Evolutionary conservation across 2,113 vertebrate genomes (phyloP), one percentile per base, ranked within the genome.

Genomic region (Scopus umbretta): DNA sequence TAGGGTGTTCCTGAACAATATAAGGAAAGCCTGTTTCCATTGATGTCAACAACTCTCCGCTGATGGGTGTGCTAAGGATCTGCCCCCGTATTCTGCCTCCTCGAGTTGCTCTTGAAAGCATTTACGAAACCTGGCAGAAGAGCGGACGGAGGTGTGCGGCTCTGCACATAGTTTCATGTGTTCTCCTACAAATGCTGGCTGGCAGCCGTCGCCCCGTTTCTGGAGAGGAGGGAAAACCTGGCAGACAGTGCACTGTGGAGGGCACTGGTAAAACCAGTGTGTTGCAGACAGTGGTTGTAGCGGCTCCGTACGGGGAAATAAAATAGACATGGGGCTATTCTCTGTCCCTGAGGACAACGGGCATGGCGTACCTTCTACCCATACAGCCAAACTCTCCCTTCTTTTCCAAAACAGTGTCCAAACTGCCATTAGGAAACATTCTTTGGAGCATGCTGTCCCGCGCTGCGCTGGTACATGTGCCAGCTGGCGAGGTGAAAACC

Each of bases 271-370:
- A 87, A 72, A 20, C 8, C 30, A 12, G 4, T 5, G 55, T 29
- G 72, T 12, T 50, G 52, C 74, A 62, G 70, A 40, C 20, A 21
- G 70, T 4, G 40, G 17, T 52, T 79, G 56, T 5, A 6, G 30
- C 23, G 49, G 26, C 34, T 80, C 53, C 12, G 3, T 5, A 4
- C 0, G 0, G 47, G 32, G 53, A 30, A 32, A 61, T 36, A 42
- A 68, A 79, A 75, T 9, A 53, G 66, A 32, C 0, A 0, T 1
- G 29, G 32, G 58, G 61, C 13, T 84, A 19, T 13, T 71, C 42
- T 63, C 25, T 55, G 52, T 78, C 55, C 34, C 42, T 27, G 38
- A 91, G 62, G 67, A 70, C 52, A 80, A 8, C 32, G 79, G 43
- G 43, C 29, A 27, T 19, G 22, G 17, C 47, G 12, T 59, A n/a